phyloP scores from a whole-genome alignment of 2,797 vertebrate species.

The Lemur catta region DNA sequence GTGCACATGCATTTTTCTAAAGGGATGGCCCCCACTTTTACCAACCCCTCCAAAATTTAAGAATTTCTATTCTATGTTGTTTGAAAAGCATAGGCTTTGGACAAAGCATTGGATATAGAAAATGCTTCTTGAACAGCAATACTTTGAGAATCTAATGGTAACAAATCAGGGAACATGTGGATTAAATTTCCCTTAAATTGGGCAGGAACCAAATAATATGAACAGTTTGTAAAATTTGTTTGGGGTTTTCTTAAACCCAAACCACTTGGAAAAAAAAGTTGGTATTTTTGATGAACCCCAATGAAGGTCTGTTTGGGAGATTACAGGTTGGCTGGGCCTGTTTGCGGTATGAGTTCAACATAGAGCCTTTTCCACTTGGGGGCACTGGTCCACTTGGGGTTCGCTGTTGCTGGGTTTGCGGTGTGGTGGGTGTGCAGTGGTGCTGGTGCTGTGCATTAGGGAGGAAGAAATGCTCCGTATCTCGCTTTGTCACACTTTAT shows the following conservation, averaged over 20 bases:
- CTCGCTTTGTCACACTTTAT: not conserved
- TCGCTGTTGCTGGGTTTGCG: not conserved
- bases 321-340: not conserved
- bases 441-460: too few species aligned
- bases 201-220: slow-evolving; percentile 20
- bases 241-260: slow-evolving; percentile 51
- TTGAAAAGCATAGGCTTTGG: not conserved
- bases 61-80: too few species aligned
- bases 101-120: not conserved
- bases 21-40: not conserved
- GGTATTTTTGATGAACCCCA: not conserved
- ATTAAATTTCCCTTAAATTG: slow-evolving; percentile 42
- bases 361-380: not conserved
- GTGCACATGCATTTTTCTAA: not conserved
- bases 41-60: not conserved
- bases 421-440: not conserved
- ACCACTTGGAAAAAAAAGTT: not conserved
- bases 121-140: not conserved
- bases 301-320: not conserved
- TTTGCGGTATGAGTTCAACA: not conserved
- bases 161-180: not conserved
- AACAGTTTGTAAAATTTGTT: not conserved
- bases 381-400: not conserved
- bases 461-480: not conserved
- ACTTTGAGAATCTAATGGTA: not conserved